Evolutionary conservation across 1,140 invertebrate species (phyloP), one percentile per base, ranked within the genome.

Genomic region (Bacillus rossius): DNA sequence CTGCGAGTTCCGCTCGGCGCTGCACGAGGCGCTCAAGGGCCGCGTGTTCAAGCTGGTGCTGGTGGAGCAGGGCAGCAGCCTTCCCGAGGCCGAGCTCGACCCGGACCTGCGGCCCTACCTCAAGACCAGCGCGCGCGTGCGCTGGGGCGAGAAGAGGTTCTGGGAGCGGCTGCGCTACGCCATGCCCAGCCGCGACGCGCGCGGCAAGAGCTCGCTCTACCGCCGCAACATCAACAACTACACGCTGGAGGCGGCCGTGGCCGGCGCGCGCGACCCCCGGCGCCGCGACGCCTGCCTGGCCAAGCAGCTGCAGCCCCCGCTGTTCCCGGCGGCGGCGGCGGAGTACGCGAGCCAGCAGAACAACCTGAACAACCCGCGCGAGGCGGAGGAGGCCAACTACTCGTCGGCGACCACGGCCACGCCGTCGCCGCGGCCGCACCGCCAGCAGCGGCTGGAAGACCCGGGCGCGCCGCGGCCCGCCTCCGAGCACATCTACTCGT

Each of bases 141-240:
- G 85, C 61, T 94, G 91, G 89, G 89, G 88, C 61, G 91, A 95
- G 68, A 90, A 88, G 65, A 81, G 88, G 67, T 96, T 96, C 75
- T 95, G 92, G 92, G 91, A 95, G 70, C 86, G 92, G 66, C 76
- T 96, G 34, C 82, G 87, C 60, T 96, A 91, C 75, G 88, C 89
- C 61, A 88, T 97, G 83, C 92, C 93, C 68, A 71, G 83, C 62
- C 77, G 79, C 55, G 82, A 85, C 71, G 77, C 77, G 57, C 71
- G 81, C 56, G 76, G 81, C 65, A 78, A 81, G 61, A 70, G 75
- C 59, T 78, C 78, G 8, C 77, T 83, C 55, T 87, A 86, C 74
- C 78, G 86, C 59, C 80, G 84, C 26, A 88, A 88, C 71, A 87
- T 89, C 62, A 89, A 88, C 68, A 88, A 86, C 48, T 89, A 88